Base-by-base conservation (phyloP, 2,888 invertebrate species). In the Acronicta psi region DNA sequence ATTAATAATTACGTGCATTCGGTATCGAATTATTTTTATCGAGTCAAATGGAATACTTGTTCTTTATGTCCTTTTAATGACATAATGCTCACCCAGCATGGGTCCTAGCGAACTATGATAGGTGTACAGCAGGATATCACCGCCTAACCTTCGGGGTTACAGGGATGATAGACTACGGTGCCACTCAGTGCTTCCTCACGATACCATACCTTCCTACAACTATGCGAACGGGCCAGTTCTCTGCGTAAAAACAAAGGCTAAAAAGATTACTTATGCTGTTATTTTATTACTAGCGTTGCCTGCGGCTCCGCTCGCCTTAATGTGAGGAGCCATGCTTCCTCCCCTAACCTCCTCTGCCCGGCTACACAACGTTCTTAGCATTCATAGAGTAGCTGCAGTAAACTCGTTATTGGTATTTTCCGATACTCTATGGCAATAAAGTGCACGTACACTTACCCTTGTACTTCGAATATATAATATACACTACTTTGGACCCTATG, bases 321-420 rank as follows among this genome's bases (percentile, higher is more conserved):
- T 50, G 41, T 31, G 23, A 20, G 9, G 18, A 29, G 49, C 10
- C 9, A 37, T 8, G 14, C 18, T 7, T 2, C 20, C 25, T n/a
- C 17, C 29, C 36, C 42, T 5, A 16, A 0, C 6, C 7, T 10
- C 25, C 11, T 13, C n/a, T 9, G 11, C 38, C 7, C 13, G 25
- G 42, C 17, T 34, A 31, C 8, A 31, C 46, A 31, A 38, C 34
- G 25, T 56, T 49, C 56, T 49, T 49, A 49, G 16, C 47, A 62
- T 52, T 62, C 52, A 51, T 16, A 37, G n/a, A 3, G 14, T n/a
- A 2, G 25, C 37, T 36, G 25, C 42, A 38, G 29, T 69, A 57
- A 69, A 57, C 57, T 69, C 18, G 57, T 50, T 67, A 69, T 67
- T 69, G 63, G 42, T 58, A 67, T 63, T 58, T 58, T 51, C 25